Percentiles rank a stretch among this genome's conserved stretches.
phyloP scores from a whole-genome alignment of 1,140 invertebrate species.

The Drosophila tsacasi region DNA sequence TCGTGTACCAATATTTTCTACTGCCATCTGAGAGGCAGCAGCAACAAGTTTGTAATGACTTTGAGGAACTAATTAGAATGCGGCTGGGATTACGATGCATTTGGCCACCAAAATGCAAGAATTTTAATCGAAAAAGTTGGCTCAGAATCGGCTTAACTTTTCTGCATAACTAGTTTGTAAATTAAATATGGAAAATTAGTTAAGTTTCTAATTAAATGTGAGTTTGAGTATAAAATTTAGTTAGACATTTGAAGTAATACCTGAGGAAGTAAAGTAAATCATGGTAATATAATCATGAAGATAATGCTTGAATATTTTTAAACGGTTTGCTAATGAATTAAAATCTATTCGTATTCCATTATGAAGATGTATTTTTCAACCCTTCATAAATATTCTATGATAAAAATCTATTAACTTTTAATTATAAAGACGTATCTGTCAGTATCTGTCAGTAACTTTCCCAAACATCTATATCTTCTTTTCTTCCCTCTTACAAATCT shows the following conservation, averaged over 20 bases:
- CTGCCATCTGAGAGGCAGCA: background rate
- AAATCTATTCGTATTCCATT: background rate
- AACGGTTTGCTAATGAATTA: background rate
- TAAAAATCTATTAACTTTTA: background rate
- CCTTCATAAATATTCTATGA: background rate
- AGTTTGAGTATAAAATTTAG: background rate
- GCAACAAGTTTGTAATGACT: slow-evolving; percentile 59
- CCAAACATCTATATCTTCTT: background rate
- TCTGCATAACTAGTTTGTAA: slow-evolving; percentile 4
- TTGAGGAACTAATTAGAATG: slow-evolving; percentile 61
- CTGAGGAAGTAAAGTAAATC: background rate
- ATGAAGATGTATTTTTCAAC: background rate
- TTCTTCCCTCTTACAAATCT: background rate
- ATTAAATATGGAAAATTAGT: background rate
- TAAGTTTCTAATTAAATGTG: background rate
- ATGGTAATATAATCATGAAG: background rate
- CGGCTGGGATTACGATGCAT: slow-evolving; percentile 21
- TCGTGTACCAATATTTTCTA: background rate
- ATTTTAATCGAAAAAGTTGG: slow-evolving; percentile 62
- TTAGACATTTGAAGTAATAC: too few relatives aligned
- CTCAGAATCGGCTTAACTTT: slow-evolving; percentile 7
- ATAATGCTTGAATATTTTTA: background rate
- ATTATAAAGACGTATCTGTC: background rate
- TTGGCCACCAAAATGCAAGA: slow-evolving; percentile 31
- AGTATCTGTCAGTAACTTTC: background rate